phyloP scores from a whole-genome alignment of 1,140 invertebrate genomes.

The Drosophila ficusphila region DNA sequence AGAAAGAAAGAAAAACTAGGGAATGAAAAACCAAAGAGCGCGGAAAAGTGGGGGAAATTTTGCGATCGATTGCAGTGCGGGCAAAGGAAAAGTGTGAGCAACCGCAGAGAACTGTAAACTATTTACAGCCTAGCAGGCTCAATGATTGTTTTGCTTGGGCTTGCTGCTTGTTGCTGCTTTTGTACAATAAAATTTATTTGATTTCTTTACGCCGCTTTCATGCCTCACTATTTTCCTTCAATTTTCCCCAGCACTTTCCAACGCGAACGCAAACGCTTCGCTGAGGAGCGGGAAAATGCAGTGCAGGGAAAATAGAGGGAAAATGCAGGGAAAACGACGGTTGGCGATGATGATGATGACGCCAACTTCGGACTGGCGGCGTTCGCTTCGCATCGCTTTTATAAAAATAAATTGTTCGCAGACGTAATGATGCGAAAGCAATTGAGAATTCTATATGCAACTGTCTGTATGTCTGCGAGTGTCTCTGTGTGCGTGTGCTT shows the following conservation, averaged over 20 bases:
- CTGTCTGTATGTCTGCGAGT: slow-evolving; percentile 47
- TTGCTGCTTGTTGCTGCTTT: slow-evolving; percentile 62
- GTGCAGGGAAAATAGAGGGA: slow-evolving; percentile 10
- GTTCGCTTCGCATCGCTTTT: slow-evolving; percentile 72
- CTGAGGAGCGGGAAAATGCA: slow-evolving; percentile 47
- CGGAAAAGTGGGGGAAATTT: slow-evolving; percentile 46
- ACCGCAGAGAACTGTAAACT: slow-evolving; percentile 78
- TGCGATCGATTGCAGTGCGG: slow-evolving; percentile 71
- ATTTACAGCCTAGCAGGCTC: slow-evolving; percentile 71
- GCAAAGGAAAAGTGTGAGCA: slow-evolving; percentile 62
- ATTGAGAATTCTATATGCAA: slow-evolving; percentile 81
- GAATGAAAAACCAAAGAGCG: slow-evolving; percentile 26
- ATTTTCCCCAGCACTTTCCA: slow-evolving; percentile 74
- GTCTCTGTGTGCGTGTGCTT: slow-evolving; percentile 6
- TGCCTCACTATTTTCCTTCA: slow-evolving; percentile 79
- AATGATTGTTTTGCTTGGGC: slow-evolving; percentile 68
- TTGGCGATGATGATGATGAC: slow-evolving; percentile 29
- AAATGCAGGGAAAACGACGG: slow-evolving; percentile 25
- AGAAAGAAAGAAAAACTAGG: slow-evolving; percentile 14
- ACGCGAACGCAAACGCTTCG: slow-evolving; percentile 53
- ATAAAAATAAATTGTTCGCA: slow-evolving; percentile 82
- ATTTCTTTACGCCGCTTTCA: slow-evolving; percentile 79
- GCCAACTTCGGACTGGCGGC: slow-evolving; percentile 48
- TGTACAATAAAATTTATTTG: slow-evolving; percentile 82
- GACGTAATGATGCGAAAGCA: slow-evolving; percentile 82